A percentile compares a stretch with the other conserved stretches of the same genome.
Conservation (phyloP, 2,113 vertebrate genomes). For the Cyanoliseus patagonus region DNA sequence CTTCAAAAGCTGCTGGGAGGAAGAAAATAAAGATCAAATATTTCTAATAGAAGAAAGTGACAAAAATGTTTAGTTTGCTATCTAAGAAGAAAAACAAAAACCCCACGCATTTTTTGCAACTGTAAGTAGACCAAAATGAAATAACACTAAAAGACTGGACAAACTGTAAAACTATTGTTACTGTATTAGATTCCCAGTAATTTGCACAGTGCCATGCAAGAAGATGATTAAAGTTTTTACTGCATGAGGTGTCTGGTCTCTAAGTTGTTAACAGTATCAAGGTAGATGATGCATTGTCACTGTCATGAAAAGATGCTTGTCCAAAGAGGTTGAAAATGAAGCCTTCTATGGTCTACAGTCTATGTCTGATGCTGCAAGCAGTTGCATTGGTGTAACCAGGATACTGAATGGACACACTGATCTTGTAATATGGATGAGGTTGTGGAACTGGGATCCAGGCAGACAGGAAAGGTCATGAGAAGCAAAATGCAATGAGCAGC, state of each 20-base stretch:
- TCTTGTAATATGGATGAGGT: background rate
- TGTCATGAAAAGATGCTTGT: background rate
- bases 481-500: slow-evolving; percentile 7
- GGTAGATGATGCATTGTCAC: too few species aligned
- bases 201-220: background rate
- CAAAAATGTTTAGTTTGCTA: background rate
- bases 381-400: background rate
- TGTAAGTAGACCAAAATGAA: background rate
- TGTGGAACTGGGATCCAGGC: background rate
- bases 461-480: slow-evolving; percentile 30
- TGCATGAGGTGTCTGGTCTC: background rate
- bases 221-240: background rate
- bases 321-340: background rate
- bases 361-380: background rate
- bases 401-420: background rate
- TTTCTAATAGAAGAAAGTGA: background rate
- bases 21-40: background rate
- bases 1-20: background rate
- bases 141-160: background rate
- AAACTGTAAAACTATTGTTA: background rate
- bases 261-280: background rate
- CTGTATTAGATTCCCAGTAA: background rate
- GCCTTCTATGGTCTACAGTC: background rate
- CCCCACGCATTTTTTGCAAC: accelerated
- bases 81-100: background rate